Percentiles rank a stretch among this genome's conserved stretches.
Evolutionary conservation across 2,888 invertebrate species (phyloP).

Genomic region (Cheilosia pagana): DNA sequence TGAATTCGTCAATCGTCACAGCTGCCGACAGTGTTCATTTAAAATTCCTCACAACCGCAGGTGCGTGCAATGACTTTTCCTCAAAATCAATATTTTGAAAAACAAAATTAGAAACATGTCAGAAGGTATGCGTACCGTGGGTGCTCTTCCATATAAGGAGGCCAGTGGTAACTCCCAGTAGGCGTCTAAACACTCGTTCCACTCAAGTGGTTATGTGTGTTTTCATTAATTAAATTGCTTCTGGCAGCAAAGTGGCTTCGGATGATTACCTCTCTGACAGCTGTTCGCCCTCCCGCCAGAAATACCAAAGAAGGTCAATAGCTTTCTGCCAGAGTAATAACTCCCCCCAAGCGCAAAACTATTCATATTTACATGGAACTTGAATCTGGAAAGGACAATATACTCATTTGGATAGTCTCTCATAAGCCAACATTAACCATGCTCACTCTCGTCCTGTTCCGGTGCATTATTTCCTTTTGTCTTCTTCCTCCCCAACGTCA

Average conservation of each 20-base stretch:
- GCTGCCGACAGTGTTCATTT: background rate
- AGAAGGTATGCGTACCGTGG: background rate
- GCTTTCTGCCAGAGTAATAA: conserved; percentile 27
- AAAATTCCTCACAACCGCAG: background rate
- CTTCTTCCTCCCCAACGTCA: conserved; percentile 30
- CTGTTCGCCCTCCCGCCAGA: background rate
- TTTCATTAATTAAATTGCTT: conserved; percentile 23
- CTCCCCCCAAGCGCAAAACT: conserved; percentile 20
- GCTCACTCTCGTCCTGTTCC: conserved; percentile 37
- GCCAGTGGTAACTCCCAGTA: conserved; percentile 11
- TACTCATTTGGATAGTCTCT: conserved; percentile 32
- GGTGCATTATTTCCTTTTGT: conserved; percentile 29
- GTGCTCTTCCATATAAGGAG: conserved; percentile 11
- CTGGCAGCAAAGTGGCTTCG: conserved; percentile 2
- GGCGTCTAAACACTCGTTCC: conserved; percentile 21
- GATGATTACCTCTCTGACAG: conserved; percentile 6
- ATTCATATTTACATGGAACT: conserved; percentile 9
- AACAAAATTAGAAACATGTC: background rate
- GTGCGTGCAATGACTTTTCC: conserved; percentile 27
- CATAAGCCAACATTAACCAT: conserved; percentile 37
- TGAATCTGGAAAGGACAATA: conserved; percentile 6
- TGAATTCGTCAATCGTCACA: conserved; percentile 2
- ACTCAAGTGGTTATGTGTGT: conserved; percentile 12
- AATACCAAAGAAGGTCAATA: conserved; percentile 32
- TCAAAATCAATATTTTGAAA: conserved; percentile 34